These are phyloP conservation scores for Protodeltote pygarga DNA, from an alignment of 2,888 invertebrate species.

Conservation along the genomic window DNA sequence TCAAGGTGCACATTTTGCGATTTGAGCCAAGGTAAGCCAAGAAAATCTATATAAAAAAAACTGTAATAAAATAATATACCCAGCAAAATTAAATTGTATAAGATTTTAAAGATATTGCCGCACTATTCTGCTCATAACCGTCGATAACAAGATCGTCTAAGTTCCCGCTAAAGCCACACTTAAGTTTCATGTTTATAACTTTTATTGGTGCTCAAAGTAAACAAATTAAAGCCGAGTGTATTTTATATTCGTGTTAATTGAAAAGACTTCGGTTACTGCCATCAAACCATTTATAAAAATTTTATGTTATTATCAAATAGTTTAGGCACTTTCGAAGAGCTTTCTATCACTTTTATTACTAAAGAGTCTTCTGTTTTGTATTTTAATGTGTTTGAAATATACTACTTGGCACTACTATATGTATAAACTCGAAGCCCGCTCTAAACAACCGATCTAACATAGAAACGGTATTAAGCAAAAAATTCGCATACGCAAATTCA, in stretches of 20 bases:
- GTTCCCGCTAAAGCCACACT: conserved; percentile 17
- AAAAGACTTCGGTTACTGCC: conserved; percentile 28
- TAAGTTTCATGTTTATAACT: conserved; percentile 41
- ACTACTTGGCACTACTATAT: too few species aligned
- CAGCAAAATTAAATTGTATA: too few species aligned
- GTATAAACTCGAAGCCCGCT: too few species aligned
- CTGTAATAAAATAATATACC: too few species aligned
- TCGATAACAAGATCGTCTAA: conserved; percentile 35
- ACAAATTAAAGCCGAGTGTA: conserved; percentile 47
- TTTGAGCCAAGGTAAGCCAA: too few species aligned
- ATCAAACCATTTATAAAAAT: conserved; percentile 28
- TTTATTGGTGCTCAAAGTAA: conserved; percentile 47
- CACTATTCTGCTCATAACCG: background rate
- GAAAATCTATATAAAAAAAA: too few species aligned
- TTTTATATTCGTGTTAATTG: conserved; percentile 52
- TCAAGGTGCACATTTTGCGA: too few species aligned
- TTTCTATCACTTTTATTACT: conserved; percentile 1
- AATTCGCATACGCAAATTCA: background rate
- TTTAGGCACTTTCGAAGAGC: conserved; percentile 2
- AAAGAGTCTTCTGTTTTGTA: too few species aligned
- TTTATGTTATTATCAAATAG: conserved; percentile 38
- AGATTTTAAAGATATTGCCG: too few species aligned
- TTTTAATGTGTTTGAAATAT: too few species aligned
- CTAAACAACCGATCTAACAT: too few species aligned
- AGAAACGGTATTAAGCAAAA: too few species aligned